Evolutionary conservation across 2,797 vertebrate species (phyloP).

Genomic region (Sebastes hubbsi): DNA sequence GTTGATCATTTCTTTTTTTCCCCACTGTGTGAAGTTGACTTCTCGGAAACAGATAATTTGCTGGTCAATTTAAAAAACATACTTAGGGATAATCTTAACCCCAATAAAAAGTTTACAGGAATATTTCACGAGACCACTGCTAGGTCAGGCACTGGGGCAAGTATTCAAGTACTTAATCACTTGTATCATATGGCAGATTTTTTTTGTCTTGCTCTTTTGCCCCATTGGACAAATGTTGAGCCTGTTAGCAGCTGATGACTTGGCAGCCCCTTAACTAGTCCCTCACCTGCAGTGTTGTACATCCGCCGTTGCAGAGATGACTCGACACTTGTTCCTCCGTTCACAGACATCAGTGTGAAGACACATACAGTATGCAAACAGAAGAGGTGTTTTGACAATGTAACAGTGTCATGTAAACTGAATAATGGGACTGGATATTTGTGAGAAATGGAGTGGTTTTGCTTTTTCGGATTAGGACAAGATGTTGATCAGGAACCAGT

Average conservation of each 20-base stretch:
- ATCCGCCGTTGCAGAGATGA: conserved; percentile 27
- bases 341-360: background rate
- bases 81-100: background rate
- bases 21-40: background rate
- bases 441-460: background rate
- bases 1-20: background rate
- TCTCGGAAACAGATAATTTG: background rate
- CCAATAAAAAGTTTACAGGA: background rate
- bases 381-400: conserved; percentile 15
- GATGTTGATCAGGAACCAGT: background rate
- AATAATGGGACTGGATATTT: background rate
- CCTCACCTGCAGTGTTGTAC: background rate
- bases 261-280: background rate
- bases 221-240: background rate
- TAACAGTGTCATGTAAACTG: conserved; percentile 1
- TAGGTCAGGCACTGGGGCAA: background rate
- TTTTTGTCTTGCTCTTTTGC: background rate
- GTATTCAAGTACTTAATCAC: background rate
- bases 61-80: background rate
- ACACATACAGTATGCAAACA: background rate
- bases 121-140: background rate
- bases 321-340: background rate
- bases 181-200: background rate
- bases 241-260: conserved; percentile 8
- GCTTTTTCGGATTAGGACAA: background rate